Conservation (phyloP, 2,888 invertebrate genomes). For the Sinhomidia bicolor region DNA sequence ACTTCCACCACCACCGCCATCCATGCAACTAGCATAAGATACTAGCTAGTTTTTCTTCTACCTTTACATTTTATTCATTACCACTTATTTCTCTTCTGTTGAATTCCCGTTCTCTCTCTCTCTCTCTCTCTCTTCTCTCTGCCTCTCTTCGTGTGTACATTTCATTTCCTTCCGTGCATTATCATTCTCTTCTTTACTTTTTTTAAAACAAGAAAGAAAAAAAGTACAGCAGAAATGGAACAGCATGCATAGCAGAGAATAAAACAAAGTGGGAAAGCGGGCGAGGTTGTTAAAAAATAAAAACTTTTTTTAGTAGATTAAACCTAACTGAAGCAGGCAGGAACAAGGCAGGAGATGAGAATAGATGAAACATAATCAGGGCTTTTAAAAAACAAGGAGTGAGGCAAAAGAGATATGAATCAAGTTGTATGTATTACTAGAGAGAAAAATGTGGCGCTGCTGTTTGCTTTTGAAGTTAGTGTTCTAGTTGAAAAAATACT, state of each 20-base stretch:
- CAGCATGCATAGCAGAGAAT: neutral
- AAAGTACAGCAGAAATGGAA: neutral
- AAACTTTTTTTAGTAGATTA: constrained; percentile 35
- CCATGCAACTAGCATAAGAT: neutral
- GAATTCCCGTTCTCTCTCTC: neutral
- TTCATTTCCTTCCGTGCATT: constrained; percentile 31
- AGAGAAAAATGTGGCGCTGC: too few relatives aligned
- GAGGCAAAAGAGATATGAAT: too few relatives aligned
- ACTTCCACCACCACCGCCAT: constrained; percentile 19
- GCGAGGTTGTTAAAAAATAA: neutral
- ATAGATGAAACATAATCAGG: neutral
- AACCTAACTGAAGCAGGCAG: constrained; percentile 27
- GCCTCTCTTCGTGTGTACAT: neutral
- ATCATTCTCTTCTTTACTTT: too few relatives aligned
- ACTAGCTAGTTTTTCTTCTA: too few relatives aligned
- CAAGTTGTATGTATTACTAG: too few relatives aligned
- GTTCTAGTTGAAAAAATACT: too few relatives aligned
- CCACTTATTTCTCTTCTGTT: neutral
- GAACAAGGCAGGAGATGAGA: neutral
- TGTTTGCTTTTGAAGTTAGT: too few relatives aligned
- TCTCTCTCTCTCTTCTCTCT: too few relatives aligned
- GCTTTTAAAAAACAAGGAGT: neutral
- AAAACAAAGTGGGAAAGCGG: neutral
- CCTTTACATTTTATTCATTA: constrained; percentile 34
- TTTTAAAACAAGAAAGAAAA: neutral